phyloP scores from a whole-genome alignment of 2,113 vertebrate species.

The Calcarius ornatus region DNA sequence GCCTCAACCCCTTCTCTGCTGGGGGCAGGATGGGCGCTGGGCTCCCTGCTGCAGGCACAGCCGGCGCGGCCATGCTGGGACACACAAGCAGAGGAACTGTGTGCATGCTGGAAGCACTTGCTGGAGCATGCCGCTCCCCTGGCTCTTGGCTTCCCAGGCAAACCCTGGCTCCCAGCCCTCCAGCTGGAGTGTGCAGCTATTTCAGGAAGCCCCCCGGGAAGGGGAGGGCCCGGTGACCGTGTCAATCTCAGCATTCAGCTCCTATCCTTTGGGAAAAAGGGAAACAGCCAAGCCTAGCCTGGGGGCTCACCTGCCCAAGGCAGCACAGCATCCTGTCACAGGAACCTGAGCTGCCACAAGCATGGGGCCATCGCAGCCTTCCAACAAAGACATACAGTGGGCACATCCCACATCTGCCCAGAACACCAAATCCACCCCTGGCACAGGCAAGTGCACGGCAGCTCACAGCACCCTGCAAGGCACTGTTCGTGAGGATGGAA shows the following conservation, averaged over 20 bases:
- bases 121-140: background rate
- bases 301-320: background rate
- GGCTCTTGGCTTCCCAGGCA: conserved; percentile 46
- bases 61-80: background rate
- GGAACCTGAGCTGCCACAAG: background rate
- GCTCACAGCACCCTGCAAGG: background rate
- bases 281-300: background rate
- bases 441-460: fast-evolving
- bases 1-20: fast-evolving
- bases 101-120: background rate
- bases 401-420: background rate
- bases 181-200: conserved; percentile 60
- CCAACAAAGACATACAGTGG: fast-evolving
- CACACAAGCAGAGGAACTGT: background rate
- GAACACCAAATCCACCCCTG: background rate
- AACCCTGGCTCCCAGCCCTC: conserved; percentile 57
- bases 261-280: conserved; percentile 11
- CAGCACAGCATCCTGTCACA: background rate
- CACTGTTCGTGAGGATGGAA: fast-evolving
- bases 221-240: background rate
- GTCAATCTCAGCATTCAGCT: background rate
- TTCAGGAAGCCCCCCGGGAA: conserved; percentile 54
- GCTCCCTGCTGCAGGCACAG: background rate
- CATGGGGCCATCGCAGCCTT: fast-evolving
- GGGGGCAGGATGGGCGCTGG: fast-evolving